A percentile compares a stretch with the other conserved stretches of the same genome.
Evolutionary conservation across 2,113 vertebrate genomes (phyloP).

Genomic region (Danionella cerebrum): DNA sequence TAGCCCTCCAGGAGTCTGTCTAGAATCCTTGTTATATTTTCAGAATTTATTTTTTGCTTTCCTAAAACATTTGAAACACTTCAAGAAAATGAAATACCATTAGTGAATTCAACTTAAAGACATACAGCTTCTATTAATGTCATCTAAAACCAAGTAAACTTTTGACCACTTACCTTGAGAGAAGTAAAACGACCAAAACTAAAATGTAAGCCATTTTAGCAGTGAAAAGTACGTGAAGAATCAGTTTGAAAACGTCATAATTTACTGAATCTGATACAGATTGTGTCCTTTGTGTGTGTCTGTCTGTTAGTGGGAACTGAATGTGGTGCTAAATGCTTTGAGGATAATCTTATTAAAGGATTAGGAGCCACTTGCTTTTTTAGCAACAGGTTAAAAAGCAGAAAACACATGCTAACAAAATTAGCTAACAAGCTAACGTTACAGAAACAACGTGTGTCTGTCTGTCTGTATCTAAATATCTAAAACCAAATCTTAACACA

Average conservation of each 20-base stretch:
- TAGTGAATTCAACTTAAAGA: background rate
- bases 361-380: constrained; percentile 57
- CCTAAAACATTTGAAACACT: constrained; percentile 61
- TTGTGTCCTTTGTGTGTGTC: background rate
- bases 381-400: constrained; percentile 28
- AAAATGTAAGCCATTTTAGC: constrained; percentile 14
- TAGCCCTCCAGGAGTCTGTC: constrained; percentile 86
- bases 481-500: no score
- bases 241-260: background rate
- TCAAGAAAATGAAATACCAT: constrained; percentile 17
- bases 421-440: background rate
- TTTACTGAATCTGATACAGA: background rate
- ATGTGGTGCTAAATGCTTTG: background rate
- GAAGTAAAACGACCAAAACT: background rate
- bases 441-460: background rate
- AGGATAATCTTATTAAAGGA: constrained; percentile 64
- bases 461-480: background rate
- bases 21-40: constrained; percentile 83
- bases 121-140: no score
- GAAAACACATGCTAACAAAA: no score
- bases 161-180: constrained; percentile 24
- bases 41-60: constrained; percentile 61
- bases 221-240: background rate
- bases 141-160: no score
- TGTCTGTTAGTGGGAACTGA: constrained; percentile 4